These are phyloP conservation scores for Lepeophtheirus nordmannii DNA, from an alignment of 2,888 invertebrate species.

Conservation along the genomic window DNA sequence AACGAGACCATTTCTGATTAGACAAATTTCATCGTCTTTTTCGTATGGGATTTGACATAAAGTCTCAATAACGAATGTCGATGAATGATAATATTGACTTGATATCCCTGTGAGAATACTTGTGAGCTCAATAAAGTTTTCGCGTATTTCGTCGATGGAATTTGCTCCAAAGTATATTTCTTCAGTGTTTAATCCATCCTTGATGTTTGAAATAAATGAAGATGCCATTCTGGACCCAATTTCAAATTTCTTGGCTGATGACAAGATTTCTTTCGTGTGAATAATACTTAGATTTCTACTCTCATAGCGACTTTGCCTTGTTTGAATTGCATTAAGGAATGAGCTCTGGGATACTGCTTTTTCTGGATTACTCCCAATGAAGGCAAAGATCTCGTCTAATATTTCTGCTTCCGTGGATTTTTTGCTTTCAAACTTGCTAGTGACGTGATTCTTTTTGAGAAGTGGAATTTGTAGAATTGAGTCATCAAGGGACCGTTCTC, in stretches of 20 bases:
- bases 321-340: slow-evolving; percentile 33
- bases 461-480: slow-evolving; percentile 22
- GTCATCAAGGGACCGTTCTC: slow-evolving; percentile 18
- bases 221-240: neutral
- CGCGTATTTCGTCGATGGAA: slow-evolving; percentile 32
- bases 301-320: slow-evolving; percentile 32
- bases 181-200: slow-evolving; percentile 33
- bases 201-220: slow-evolving; percentile 30
- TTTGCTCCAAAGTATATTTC: slow-evolving; percentile 23
- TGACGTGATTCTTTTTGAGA: slow-evolving; percentile 13
- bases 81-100: neutral
- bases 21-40: slow-evolving; percentile 34
- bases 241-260: neutral
- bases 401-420: slow-evolving; percentile 32
- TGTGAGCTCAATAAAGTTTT: slow-evolving; percentile 34
- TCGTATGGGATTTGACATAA: slow-evolving; percentile 34
- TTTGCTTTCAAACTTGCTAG: slow-evolving; percentile 27
- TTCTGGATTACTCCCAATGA: slow-evolving; percentile 34
- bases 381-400: slow-evolving; percentile 34
- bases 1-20: slow-evolving; percentile 35
- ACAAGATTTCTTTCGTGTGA: slow-evolving; percentile 30
- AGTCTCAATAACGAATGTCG: slow-evolving; percentile 31
- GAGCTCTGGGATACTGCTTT: slow-evolving; percentile 33
- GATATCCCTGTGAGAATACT: slow-evolving; percentile 1
- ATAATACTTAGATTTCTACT: slow-evolving; percentile 33